phyloP scores from a whole-genome alignment of 64 coral and sea anemone genomes.

The Hydrozoanthus tunicans region DNA sequence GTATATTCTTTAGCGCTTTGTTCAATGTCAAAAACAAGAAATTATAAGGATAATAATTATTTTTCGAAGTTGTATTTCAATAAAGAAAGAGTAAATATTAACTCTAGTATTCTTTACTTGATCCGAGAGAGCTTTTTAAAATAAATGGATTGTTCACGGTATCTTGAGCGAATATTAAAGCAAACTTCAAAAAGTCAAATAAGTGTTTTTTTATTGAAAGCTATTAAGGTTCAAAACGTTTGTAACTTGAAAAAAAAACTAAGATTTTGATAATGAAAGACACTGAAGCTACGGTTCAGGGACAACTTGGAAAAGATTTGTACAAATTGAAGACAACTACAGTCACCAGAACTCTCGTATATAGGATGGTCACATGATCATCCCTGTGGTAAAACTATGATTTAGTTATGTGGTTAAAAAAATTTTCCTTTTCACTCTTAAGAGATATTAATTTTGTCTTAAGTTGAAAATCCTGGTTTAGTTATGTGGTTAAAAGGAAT shows the following conservation, averaged over 20 bases:
- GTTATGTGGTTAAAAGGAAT: too few relatives aligned
- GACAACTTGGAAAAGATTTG: too few relatives aligned
- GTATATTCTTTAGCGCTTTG: not conserved
- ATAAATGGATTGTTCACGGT: not conserved
- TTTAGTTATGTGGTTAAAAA: too few relatives aligned
- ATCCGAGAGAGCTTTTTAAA: not conserved
- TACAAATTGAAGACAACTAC: too few relatives aligned
- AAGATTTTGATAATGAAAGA: not conserved
- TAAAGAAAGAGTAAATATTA: not conserved
- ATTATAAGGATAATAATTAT: not conserved
- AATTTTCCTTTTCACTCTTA: too few relatives aligned
- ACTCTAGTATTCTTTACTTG: not conserved
- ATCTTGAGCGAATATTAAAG: not conserved
- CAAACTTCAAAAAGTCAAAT: too few relatives aligned
- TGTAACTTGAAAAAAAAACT: not conserved
- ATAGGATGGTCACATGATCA: conserved; percentile 22
- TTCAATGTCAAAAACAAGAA: not conserved
- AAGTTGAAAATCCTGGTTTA: too few relatives aligned
- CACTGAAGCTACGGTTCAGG: not conserved
- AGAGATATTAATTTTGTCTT: too few relatives aligned
- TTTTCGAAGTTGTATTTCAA: not conserved
- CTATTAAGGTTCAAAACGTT: not conserved
- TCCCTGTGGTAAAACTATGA: not conserved
- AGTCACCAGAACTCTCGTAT: too few relatives aligned
- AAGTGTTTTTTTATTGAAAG: too few relatives aligned